A percentile compares a stretch with the other conserved stretches of the same genome.
Conservation (phyloP, 2,888 invertebrate species). For the Parnassius smintheus region DNA sequence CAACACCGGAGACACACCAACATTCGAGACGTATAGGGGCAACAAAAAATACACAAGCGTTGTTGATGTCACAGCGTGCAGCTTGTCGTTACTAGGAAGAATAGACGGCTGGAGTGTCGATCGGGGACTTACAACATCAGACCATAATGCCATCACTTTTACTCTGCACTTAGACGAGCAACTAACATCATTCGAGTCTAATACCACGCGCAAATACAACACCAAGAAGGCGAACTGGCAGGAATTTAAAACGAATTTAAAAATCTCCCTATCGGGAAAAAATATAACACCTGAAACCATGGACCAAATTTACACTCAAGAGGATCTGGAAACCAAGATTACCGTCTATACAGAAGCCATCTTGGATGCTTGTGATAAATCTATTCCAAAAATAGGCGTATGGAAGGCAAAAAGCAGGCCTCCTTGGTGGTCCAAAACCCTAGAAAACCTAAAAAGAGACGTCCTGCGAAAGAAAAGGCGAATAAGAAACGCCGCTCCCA, state of each 20-base stretch:
- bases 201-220: no score
- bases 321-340: constrained; percentile 10
- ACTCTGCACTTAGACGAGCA: constrained; percentile 14
- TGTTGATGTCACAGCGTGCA: constrained; percentile 2
- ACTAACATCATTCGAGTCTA: no score
- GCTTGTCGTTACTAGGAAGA: not conserved
- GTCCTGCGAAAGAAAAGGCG: constrained; percentile 1
- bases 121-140: constrained; percentile 17
- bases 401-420: not conserved
- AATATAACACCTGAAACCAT: constrained; percentile 13
- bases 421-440: constrained; percentile 1
- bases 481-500: not conserved
- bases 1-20: not conserved
- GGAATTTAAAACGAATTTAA: not conserved
- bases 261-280: not conserved
- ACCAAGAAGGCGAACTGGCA: no score
- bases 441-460: not conserved
- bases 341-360: constrained; percentile 18
- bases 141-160: constrained; percentile 36
- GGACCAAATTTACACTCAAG: not conserved
- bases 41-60: not conserved
- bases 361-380: constrained; percentile 6
- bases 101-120: constrained; percentile 1
- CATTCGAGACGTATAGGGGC: not conserved
- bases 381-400: not conserved